Evolutionary conservation across 2,797 vertebrate genomes (phyloP).

Genomic region (Nyctibius grandis): DNA sequence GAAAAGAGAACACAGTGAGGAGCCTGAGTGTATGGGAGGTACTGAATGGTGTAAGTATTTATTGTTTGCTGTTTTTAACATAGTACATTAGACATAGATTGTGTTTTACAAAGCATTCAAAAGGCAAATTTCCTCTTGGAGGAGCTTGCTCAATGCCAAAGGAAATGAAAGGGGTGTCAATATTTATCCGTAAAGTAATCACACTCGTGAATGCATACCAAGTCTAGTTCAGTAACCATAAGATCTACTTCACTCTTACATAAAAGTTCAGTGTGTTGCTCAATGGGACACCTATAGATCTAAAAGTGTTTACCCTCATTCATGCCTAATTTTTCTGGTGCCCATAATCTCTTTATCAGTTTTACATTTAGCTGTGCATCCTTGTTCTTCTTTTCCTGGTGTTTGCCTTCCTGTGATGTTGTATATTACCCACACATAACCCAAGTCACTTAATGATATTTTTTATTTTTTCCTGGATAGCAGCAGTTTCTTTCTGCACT

Average conservation of each 20-base stretch:
- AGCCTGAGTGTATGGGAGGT: background rate
- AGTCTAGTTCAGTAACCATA: background rate
- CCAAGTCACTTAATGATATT: background rate
- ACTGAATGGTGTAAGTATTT: background rate
- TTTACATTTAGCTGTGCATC: background rate
- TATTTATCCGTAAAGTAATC: background rate
- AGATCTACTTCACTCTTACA: background rate
- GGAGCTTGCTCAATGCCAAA: background rate
- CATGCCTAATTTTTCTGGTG: background rate
- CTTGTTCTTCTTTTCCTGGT: background rate
- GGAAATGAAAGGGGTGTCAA: background rate
- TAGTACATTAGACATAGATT: background rate
- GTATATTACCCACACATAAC: background rate
- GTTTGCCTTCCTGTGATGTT: background rate
- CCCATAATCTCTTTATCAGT: background rate
- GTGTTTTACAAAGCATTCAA: background rate
- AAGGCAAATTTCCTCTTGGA: background rate
- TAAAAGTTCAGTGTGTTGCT: background rate
- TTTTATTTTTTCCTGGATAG: constrained; percentile 29
- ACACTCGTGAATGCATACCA: background rate
- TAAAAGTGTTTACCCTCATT: background rate
- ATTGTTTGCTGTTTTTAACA: background rate
- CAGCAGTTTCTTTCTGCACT: background rate
- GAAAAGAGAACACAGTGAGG: background rate
- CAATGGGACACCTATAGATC: background rate